Conservation (phyloP, 2,888 invertebrate species). For the Spialia ferax region DNA sequence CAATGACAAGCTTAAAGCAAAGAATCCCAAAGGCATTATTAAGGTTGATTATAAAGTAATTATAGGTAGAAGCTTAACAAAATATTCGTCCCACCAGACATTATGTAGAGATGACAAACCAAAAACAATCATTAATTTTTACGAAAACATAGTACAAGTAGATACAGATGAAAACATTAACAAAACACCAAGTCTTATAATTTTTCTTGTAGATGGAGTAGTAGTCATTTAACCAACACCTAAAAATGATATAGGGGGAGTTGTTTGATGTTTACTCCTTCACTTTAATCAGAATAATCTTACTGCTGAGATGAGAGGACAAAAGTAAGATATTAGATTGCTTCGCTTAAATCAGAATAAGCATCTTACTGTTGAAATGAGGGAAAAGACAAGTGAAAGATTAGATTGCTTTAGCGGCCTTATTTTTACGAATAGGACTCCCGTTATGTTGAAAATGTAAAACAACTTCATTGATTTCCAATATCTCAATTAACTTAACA, state of each 20-base stretch:
- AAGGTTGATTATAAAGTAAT: no score
- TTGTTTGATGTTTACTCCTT: not conserved
- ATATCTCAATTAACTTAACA: not conserved
- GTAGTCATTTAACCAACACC: not conserved
- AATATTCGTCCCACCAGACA: no score
- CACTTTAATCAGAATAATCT: constrained; percentile 9
- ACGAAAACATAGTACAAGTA: no score
- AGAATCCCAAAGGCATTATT: not conserved
- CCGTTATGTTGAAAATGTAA: no score
- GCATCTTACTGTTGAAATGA: constrained; percentile 1
- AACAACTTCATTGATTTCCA: no score
- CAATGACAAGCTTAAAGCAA: not conserved
- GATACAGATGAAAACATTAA: not conserved
- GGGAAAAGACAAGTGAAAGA: not conserved
- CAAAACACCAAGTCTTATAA: not conserved
- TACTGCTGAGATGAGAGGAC: not conserved
- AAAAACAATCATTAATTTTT: no score
- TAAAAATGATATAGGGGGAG: constrained; percentile 5
- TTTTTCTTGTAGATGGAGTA: not conserved
- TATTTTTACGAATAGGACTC: not conserved
- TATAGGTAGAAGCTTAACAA: no score
- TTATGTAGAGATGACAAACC: no score
- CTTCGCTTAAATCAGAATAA: constrained; percentile 2
- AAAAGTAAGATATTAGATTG: constrained; percentile 1
- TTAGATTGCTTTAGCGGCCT: not conserved